Conservation (phyloP, 2,113 vertebrate species). For the Clinocottus analis region DNA sequence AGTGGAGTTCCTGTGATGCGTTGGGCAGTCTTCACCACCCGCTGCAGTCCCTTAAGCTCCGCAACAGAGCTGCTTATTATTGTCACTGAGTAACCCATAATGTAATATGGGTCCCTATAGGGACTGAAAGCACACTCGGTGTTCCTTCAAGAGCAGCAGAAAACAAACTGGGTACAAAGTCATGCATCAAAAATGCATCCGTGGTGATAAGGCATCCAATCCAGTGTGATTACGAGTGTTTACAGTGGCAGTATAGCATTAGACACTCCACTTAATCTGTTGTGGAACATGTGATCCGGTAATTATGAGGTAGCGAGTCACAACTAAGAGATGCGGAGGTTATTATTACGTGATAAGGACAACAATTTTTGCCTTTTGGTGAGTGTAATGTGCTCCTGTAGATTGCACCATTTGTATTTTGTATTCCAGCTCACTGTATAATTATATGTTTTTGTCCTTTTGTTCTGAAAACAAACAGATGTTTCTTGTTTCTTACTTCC, state of each 20-base stretch:
- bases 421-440: background rate
- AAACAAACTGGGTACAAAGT: background rate
- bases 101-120: too few relatives aligned
- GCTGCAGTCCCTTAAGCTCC: too few relatives aligned
- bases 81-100: too few relatives aligned
- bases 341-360: background rate
- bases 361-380: background rate
- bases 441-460: background rate
- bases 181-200: background rate
- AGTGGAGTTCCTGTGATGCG: too few relatives aligned
- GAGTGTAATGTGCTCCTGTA: background rate
- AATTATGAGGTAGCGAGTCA: background rate
- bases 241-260: background rate
- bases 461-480: background rate
- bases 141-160: background rate
- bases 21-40: too few relatives aligned
- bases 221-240: background rate
- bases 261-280: background rate
- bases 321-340: background rate
- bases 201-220: background rate
- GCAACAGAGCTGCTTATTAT: too few relatives aligned
- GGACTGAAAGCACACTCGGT: background rate
- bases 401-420: background rate
- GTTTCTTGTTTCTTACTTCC: conserved; percentile 37
- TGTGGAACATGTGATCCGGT: background rate